Conservation (phyloP, 2,888 invertebrate genomes). For the Aporophyla nigra region DNA sequence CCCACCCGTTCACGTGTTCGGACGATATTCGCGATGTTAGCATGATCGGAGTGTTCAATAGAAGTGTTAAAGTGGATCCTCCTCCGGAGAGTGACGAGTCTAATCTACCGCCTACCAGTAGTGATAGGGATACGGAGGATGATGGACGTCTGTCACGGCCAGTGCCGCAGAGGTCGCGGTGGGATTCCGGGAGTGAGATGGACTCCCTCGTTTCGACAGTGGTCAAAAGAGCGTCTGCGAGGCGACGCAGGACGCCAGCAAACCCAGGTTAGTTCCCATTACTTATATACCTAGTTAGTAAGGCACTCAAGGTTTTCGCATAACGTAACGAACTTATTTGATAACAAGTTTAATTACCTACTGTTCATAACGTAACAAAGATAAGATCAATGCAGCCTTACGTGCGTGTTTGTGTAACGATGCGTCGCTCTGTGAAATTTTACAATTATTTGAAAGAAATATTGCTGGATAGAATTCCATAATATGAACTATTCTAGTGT, state of each 20-base stretch:
- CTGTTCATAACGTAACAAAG: conserved; percentile 39
- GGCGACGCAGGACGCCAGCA: conserved; percentile 89
- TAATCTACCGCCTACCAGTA: conserved; percentile 87
- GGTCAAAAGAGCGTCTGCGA: conserved; percentile 92
- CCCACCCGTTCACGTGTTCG: conserved; percentile 86
- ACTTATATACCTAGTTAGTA: neutral
- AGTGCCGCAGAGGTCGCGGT: conserved; percentile 80
- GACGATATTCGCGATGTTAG: conserved; percentile 83
- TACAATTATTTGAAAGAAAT: conserved; percentile 23
- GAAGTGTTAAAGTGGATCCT: conserved; percentile 79
- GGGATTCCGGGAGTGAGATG: conserved; percentile 90
- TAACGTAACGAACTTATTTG: conserved; percentile 32
- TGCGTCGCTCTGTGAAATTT: conserved; percentile 26
- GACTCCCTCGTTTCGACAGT: conserved; percentile 92
- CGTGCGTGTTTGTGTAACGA: conserved; percentile 39
- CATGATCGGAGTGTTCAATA: conserved; percentile 80
- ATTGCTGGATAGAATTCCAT: neutral
- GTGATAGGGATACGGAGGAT: conserved; percentile 89
- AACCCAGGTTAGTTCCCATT: conserved; percentile 83
- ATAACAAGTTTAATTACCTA: conserved; percentile 41
- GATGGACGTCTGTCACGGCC: conserved; percentile 82
- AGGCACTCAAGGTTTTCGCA: conserved; percentile 6
- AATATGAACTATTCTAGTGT: too few species aligned
- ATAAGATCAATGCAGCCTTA: conserved; percentile 45
- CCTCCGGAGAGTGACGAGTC: conserved; percentile 88